Evolutionary conservation across 2,113 vertebrate genomes (phyloP), one percentile per base, ranked within the genome.

Genomic region (Trachemys scripta): DNA sequence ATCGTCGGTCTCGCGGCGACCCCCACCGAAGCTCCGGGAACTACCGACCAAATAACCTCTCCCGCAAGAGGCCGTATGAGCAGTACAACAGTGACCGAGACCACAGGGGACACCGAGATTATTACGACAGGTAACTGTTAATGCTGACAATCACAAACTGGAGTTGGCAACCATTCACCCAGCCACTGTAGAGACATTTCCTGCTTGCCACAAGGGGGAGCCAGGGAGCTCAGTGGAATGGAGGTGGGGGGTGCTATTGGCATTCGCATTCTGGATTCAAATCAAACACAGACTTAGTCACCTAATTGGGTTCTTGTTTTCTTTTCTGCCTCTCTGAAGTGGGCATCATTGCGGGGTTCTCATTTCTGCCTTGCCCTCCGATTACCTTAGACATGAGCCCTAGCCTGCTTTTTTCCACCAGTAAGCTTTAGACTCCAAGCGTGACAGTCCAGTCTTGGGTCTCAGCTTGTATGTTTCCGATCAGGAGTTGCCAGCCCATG

Each of bases 51-150:
- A 99, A 99, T 92, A 98, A 95, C 95, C 98, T 99, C 2, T 98
- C 99, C 38, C 98, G 99, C 31, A 99, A 99, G 98, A 97, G 99
- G 80, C 98, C 99, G 0, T 99, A 99, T 0, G 99, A 99, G 35
- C 99, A 98, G 97, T 99, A 99, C 96, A 98, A 98, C 97, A 99
- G 99, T 0, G 99, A 99, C 95, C 98, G 99, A 38, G 99, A 99
- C 97, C 99, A 99, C 97, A 84, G 99, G 20, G 99, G 98, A 8
- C 99, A 99, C 86, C 97, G 99, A 4, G 99, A 99, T 84, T 99
- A 99, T 88, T 99, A 99, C 0, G 99, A 99, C 98, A 99, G 99
- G 99, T 99, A 95, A 79, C 31, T 54, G 4, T 6, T 9, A 3
- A 56, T 51, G 35, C 11, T 2, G 29, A 59, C 27, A 22, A 0